These are phyloP conservation scores for Cepphus grylle DNA, from an alignment of 2,113 vertebrate species.

Conservation along the genomic window DNA sequence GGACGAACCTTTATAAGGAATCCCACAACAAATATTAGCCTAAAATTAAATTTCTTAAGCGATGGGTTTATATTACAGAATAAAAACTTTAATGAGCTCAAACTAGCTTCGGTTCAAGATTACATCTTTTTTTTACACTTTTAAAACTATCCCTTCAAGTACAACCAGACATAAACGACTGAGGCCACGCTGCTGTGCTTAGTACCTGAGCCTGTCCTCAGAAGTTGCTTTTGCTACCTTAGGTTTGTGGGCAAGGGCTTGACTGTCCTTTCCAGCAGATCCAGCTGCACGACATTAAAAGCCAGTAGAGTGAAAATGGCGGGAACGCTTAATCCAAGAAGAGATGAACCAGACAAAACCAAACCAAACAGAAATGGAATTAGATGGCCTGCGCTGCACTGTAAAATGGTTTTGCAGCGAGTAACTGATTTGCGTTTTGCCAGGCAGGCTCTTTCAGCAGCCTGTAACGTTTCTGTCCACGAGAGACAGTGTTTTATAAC, in stretches of 20 bases:
- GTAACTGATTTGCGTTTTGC: background rate
- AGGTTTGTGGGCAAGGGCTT: background rate
- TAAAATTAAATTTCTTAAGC: background rate
- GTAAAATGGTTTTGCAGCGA: background rate
- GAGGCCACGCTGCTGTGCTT: background rate
- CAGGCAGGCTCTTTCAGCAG: background rate
- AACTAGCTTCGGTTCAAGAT: background rate
- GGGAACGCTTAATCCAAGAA: background rate
- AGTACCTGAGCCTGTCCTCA: background rate
- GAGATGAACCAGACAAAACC: background rate
- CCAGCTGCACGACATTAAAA: background rate
- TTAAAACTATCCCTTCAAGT: background rate
- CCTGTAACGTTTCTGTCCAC: background rate
- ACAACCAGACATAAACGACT: background rate
- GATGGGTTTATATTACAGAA: background rate
- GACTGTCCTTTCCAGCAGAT: background rate
- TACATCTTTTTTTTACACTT: background rate
- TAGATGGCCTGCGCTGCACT: background rate
- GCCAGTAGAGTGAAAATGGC: background rate
- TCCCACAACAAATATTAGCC: background rate
- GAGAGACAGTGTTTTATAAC: background rate
- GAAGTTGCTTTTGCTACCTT: background rate
- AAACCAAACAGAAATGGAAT: background rate
- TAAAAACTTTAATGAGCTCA: background rate
- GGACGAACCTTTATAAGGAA: background rate